These are phyloP conservation scores for Aurelia sp. DNA, from an alignment of 30 jellyfish, hydroid and myxozoan genomes.

Conservation along the genomic window DNA sequence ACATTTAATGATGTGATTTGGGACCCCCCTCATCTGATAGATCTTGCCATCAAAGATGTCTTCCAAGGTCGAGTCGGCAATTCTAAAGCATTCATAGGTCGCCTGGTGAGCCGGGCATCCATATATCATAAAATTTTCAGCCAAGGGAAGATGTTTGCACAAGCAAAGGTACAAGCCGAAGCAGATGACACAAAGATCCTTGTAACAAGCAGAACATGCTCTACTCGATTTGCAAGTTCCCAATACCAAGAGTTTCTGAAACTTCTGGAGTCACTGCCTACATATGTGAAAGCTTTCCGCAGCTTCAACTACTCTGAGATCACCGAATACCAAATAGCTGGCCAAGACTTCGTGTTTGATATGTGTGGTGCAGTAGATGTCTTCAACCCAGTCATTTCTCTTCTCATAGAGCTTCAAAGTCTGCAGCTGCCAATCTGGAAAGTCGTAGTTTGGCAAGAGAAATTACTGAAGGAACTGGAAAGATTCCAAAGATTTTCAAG, in stretches of 20 bases:
- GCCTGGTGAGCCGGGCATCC: conserved; percentile 12
- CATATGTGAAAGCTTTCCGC: conserved; percentile 41
- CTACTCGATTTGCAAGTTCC: conserved; percentile 40
- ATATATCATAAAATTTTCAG: conserved; percentile 22
- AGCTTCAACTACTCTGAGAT: conserved; percentile 31
- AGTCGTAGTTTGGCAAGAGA: conserved; percentile 5
- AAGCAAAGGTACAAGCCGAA: conserved; percentile 27
- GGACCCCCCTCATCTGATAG: conserved; percentile 38
- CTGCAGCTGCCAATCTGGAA: conserved; percentile 44
- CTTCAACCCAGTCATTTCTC: conserved; percentile 27
- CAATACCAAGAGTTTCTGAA: conserved; percentile 35
- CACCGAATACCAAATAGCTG: conserved; percentile 37
- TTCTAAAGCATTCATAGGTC: conserved; percentile 11
- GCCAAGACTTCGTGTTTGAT: conserved; percentile 45
- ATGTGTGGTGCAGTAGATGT: conserved; percentile 53
- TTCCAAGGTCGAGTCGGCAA: conserved; percentile 19
- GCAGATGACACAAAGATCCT: conserved; percentile 1
- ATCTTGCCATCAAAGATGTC: conserved; percentile 36
- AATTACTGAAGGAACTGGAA: conserved; percentile 2
- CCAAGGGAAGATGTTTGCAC: conserved; percentile 25
- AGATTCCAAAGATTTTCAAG: conserved; percentile 5
- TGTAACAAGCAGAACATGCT: conserved; percentile 50
- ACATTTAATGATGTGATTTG: conserved; percentile 17
- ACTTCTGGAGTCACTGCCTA: conserved; percentile 51
- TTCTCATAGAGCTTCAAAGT: conserved; percentile 23